phyloP scores from a whole-genome alignment of 2,797 vertebrate genomes.

The Gymnopithys bicolor region DNA sequence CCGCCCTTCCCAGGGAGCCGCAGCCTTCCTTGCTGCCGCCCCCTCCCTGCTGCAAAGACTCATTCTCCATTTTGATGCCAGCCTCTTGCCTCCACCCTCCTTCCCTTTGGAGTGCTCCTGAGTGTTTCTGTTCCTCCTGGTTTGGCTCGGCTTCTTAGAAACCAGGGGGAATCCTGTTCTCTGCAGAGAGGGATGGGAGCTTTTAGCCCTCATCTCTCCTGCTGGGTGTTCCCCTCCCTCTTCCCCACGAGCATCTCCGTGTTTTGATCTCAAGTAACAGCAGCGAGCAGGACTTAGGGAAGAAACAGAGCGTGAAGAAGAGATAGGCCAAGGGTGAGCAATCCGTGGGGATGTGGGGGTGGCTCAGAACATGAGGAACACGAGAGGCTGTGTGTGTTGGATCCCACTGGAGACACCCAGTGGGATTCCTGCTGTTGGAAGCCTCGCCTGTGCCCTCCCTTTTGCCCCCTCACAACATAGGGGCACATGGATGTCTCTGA shows the following conservation, averaged over 20 bases:
- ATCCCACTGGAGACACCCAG: accelerated
- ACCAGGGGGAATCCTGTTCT: background rate
- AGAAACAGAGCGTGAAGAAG: background rate
- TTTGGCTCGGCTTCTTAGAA: background rate
- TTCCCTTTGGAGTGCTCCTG: background rate
- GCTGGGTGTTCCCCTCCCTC: background rate
- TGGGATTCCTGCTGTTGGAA: background rate
- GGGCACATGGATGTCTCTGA: background rate
- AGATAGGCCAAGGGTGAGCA: background rate
- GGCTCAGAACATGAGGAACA: background rate
- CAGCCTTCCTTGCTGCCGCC: background rate
- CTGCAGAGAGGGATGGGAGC: background rate
- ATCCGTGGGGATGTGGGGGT: background rate
- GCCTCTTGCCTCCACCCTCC: background rate
- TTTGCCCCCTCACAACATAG: background rate
- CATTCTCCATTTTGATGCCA: background rate
- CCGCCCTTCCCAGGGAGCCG: background rate
- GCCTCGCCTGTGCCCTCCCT: background rate
- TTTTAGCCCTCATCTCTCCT: background rate
- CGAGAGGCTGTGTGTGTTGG: background rate
- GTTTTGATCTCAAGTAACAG: background rate
- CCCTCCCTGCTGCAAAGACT: background rate
- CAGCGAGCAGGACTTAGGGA: background rate
- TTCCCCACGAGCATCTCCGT: background rate
- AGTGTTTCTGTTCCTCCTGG: background rate